Conservation (phyloP, 1,140 invertebrate species). For the Hylaeus volcanicus region DNA sequence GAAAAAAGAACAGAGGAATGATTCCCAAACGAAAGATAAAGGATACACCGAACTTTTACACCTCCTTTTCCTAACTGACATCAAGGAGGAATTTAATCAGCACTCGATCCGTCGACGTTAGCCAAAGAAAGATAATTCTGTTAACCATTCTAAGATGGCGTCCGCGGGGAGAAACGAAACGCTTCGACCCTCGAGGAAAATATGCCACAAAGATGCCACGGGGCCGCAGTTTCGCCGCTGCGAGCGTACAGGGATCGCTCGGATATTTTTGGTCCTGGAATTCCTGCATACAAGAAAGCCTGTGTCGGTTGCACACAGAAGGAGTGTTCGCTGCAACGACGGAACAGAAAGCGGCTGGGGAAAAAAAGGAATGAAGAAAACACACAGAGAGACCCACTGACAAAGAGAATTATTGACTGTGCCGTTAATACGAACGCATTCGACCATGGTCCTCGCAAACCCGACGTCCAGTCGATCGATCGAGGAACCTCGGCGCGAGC, state of each 20-base stretch:
- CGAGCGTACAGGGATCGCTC: conserved; percentile 37
- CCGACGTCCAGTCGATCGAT: background rate
- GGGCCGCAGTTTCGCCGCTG: conserved; percentile 41
- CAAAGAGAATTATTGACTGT: conserved; percentile 35
- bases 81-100: conserved; percentile 38
- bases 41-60: background rate
- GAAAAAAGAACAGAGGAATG: no score
- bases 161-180: conserved; percentile 29
- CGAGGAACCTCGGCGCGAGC: background rate
- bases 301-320: conserved; percentile 32
- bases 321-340: conserved; percentile 2
- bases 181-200: conserved; percentile 48
- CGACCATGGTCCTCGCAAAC: conserved; percentile 14
- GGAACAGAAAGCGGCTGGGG: background rate
- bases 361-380: background rate
- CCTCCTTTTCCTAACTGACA: conserved; percentile 4
- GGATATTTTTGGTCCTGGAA: conserved; percentile 58
- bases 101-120: conserved; percentile 12
- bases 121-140: conserved; percentile 52
- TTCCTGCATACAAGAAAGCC: conserved; percentile 56
- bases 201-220: conserved; percentile 61
- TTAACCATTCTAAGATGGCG: conserved; percentile 41
- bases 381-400: background rate
- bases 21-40: no score
- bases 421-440: conserved; percentile 31